Evolutionary conservation across 1,140 invertebrate genomes (phyloP).

Genomic region (Hyphantria cunea): DNA sequence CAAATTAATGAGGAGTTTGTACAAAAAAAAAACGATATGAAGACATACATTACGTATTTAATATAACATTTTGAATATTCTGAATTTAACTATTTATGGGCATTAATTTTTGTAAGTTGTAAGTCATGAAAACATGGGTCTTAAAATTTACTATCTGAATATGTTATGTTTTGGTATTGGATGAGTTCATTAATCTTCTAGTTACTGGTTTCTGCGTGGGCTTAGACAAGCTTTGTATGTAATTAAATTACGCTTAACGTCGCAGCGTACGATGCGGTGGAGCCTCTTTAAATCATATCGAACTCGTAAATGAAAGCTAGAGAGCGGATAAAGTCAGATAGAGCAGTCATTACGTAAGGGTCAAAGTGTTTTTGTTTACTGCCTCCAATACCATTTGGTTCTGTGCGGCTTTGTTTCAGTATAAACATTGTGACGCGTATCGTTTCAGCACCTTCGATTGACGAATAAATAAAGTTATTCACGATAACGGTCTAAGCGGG

Average conservation of each 20-base stretch:
- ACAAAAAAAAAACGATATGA: conserved; percentile 27
- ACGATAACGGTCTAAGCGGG: not conserved
- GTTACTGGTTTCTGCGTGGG: conserved; percentile 73
- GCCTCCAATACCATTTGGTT: conserved; percentile 1
- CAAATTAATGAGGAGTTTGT: conserved; percentile 63
- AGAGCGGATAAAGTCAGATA: conserved; percentile 7
- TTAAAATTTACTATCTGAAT: conserved; percentile 23
- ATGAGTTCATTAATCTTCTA: conserved; percentile 73
- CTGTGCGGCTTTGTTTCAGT: conserved; percentile 5
- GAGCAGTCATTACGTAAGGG: conserved; percentile 15
- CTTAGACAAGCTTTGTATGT: conserved; percentile 64
- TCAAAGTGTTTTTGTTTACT: conserved; percentile 12
- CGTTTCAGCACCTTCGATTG: conserved; percentile 6
- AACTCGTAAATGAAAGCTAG: conserved; percentile 44
- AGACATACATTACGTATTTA: conserved; percentile 24
- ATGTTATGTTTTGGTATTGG: conserved; percentile 43
- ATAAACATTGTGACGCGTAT: not conserved
- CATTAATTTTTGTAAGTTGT: conserved; percentile 19
- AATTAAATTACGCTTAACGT: conserved; percentile 76
- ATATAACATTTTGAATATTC: conserved; percentile 19
- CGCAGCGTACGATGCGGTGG: conserved; percentile 42
- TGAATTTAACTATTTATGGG: too few relatives aligned
- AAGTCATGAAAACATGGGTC: conserved; percentile 30
- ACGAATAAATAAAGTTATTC: conserved; percentile 16
- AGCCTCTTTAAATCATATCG: conserved; percentile 74